A percentile compares a stretch with the other conserved stretches of the same genome.
Conservation (phyloP, 2,888 invertebrate genomes). For the Drosophila infuscata region DNA sequence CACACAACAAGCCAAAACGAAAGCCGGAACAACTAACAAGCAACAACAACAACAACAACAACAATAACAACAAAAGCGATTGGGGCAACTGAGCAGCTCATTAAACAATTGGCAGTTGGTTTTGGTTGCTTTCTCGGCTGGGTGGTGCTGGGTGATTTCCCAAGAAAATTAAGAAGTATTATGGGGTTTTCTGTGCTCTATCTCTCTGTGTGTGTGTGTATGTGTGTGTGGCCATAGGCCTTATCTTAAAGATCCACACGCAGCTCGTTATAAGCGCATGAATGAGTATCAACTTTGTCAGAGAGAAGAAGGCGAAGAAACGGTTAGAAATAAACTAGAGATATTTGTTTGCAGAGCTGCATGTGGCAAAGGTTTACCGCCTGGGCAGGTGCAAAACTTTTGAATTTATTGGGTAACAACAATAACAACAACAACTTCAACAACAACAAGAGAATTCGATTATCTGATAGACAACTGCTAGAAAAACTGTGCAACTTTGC, state of each 20-base stretch:
- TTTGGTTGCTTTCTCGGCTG: slow-evolving; percentile 16
- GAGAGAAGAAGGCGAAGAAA: not conserved
- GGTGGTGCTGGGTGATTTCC: slow-evolving; percentile 27
- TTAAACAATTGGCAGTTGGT: slow-evolving; percentile 73
- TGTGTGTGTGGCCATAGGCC: slow-evolving; percentile 23
- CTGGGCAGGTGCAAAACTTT: slow-evolving; percentile 59
- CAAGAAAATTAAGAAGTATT: slow-evolving; percentile 64
- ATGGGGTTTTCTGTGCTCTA: slow-evolving; percentile 19
- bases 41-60: slow-evolving; percentile 24
- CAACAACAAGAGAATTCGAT: slow-evolving; percentile 51
- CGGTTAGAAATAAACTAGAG: slow-evolving; percentile 8
- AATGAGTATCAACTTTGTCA: slow-evolving; percentile 53
- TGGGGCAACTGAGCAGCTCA: slow-evolving; percentile 63
- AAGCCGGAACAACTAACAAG: slow-evolving; percentile 45
- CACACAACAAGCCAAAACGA: slow-evolving; percentile 17
- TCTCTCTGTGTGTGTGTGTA: not conserved
- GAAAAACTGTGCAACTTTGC: slow-evolving; percentile 35
- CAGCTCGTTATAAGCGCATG: slow-evolving; percentile 44
- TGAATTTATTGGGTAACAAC: slow-evolving; percentile 64
- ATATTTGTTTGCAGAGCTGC: slow-evolving; percentile 18
- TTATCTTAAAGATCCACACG: slow-evolving; percentile 54
- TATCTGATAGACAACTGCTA: slow-evolving; percentile 35
- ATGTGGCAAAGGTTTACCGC: slow-evolving; percentile 32
- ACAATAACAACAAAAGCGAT: slow-evolving; percentile 23
- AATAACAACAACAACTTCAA: slow-evolving; percentile 7